These are phyloP conservation scores for Altica lythri DNA, from an alignment of 2,888 invertebrate genomes.

Conservation along the genomic window DNA sequence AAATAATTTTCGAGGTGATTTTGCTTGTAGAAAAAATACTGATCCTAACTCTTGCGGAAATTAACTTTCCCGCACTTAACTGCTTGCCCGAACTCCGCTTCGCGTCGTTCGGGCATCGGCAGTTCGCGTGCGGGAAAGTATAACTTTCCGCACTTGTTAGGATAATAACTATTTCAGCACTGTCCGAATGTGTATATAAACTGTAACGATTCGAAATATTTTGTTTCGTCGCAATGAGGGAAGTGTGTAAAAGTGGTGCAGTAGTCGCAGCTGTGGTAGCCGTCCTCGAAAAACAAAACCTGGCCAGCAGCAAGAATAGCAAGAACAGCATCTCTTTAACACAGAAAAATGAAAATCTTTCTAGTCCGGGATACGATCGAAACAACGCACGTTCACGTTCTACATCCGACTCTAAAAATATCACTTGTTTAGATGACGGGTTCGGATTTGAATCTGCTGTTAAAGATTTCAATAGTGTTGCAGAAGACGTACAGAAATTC, in stretches of 20 bases:
- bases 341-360: constrained; percentile 17
- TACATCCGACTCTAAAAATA: constrained; percentile 43
- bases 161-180: no score
- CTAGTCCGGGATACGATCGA: constrained; percentile 26
- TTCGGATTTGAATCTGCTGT: constrained; percentile 52
- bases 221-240: constrained; percentile 43
- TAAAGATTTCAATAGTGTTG: constrained; percentile 53
- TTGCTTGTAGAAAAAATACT: no score
- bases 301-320: constrained; percentile 17
- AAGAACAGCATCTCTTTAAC: constrained; percentile 25
- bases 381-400: constrained; percentile 21
- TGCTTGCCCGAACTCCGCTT: no score
- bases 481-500: constrained; percentile 53
- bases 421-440: constrained; percentile 44
- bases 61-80: no score
- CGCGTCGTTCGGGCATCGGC: no score
- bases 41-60: no score
- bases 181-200: no score
- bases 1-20: no score
- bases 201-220: no score
- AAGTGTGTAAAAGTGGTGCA: constrained; percentile 55
- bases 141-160: no score
- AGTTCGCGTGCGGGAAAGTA: no score
- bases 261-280: constrained; percentile 66
- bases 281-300: constrained; percentile 55